Base-by-base conservation (phyloP, 2,888 invertebrate species). In the Panorpa germanica region DNA sequence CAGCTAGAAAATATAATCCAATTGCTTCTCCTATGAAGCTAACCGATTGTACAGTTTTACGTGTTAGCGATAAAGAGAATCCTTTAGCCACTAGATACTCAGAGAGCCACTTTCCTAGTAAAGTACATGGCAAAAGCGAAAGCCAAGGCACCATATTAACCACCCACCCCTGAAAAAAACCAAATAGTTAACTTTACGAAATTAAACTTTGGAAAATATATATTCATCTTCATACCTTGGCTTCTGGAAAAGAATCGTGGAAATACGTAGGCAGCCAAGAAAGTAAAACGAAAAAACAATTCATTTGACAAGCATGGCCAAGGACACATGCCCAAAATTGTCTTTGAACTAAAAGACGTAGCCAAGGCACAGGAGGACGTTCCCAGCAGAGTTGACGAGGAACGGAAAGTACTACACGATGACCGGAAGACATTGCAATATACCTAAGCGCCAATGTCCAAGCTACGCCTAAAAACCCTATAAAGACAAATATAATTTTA, bases 201-300 rank as follows among this genome's bases (percentile, higher is more conserved):
- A 19, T 22, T 21, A 27, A 22, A 15, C 13, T 13, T 15, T 3
- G 4, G 5, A 6, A 13, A n/a, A 14, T 4, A 5, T 10, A 16
- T 14, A 9, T 4, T 23, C 6, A 13, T 18, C 14, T 9, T 29
- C 17, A 25, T 44, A 53, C 52, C 47, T 68, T 70, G 19, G 67
- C 69, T 38, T 65, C 60, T 1, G 71, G 70, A 43, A 64, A 75
- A 14, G 63, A 70, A 41, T 75, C 75, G 43, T 70, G 66, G 45
- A 76, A 76, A 47, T 72, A 76, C 24, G 71, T 72, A 20, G 75
- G 75, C 45, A 76, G 53, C 75, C 75, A 76, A 7, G 71, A 72
- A 23, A 75, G 53, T 35, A 76, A 49, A 26, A 74, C 70, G 48
- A 70, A 74, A 47, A 71, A 75, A 39, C 71, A 70, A 48, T 73